Percentiles rank a stretch among this genome's conserved stretches.
Evolutionary conservation across 2,113 vertebrate genomes (phyloP).

Genomic region (Chunga burmeisteri): DNA sequence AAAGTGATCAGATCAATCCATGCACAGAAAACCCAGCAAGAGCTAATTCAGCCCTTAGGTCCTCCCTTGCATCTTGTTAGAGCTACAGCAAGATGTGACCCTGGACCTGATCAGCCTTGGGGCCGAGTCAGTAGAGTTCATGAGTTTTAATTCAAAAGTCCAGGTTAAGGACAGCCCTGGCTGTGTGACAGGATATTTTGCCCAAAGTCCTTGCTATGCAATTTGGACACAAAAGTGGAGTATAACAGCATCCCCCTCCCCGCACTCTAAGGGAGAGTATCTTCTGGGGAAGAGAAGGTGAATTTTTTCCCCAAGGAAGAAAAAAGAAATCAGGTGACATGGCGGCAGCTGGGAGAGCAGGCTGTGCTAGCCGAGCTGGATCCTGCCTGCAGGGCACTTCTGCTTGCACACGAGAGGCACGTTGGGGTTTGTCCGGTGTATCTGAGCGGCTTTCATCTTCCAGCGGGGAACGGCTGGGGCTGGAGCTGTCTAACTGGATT

Average conservation of each 20-base stretch:
- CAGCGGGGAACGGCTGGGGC: neutral
- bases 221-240: neutral
- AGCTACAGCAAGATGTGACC: neutral
- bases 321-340: neutral
- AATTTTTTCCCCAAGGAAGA: neutral
- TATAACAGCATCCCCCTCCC: neutral
- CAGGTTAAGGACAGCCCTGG: neutral
- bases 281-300: neutral
- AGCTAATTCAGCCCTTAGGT: neutral
- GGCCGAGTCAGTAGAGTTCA: neutral
- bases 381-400: neutral
- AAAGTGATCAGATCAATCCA: neutral
- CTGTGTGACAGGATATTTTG: neutral
- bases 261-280: neutral
- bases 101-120: neutral
- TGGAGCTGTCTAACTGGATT: constrained; percentile 13
- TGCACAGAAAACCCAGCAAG: neutral
- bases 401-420: neutral
- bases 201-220: neutral
- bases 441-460: neutral
- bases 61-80: neutral
- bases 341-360: neutral
- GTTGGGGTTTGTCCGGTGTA: neutral
- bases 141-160: neutral
- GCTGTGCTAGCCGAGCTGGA: neutral